A percentile compares a stretch with the other conserved stretches of the same genome.
phyloP scores from a whole-genome alignment of 2,113 vertebrate species.

The Hepsetus odoe region DNA sequence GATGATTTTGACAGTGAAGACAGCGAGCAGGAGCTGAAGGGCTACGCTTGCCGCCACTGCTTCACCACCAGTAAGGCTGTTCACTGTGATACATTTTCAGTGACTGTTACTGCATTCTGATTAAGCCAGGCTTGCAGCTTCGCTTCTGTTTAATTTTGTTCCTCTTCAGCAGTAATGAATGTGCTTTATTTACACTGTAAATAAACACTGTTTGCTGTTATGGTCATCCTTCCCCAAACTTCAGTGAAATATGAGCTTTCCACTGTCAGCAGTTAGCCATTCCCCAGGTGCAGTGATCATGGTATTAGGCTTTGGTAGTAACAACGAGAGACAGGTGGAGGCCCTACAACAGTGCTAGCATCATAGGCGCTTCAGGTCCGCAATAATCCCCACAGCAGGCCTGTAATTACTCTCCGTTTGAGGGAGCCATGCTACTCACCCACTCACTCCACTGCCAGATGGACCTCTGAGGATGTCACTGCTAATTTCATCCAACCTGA shows the following conservation, averaged over 20 bases:
- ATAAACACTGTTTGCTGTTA: neutral
- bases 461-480: conserved; percentile 70
- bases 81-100: neutral
- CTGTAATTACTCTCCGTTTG: conserved; percentile 53
- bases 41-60: conserved; percentile 98
- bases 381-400: conserved; percentile 54
- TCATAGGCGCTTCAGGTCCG: conserved; percentile 13
- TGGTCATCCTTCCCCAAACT: neutral
- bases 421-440: conserved; percentile 36
- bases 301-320: conserved; percentile 20
- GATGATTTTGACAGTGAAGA: conserved; percentile 99
- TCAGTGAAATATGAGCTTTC: conserved; percentile 31
- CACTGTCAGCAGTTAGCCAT: conserved; percentile 23
- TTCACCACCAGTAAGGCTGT: conserved; percentile 91
- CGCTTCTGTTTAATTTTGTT: neutral
- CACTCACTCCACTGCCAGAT: conserved; percentile 64
- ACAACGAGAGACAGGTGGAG: conserved; percentile 42
- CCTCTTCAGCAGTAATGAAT: neutral
- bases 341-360: conserved; percentile 23
- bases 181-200: conserved; percentile 2
- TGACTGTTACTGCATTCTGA: neutral
- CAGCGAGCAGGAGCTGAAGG: conserved; percentile 98
- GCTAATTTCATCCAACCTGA: conserved; percentile 74
- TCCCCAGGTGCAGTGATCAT: conserved; percentile 19
- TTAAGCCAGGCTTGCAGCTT: neutral